These are phyloP conservation scores for Lutjanus erythropterus DNA, from an alignment of 2,113 vertebrate species.

Conservation along the genomic window DNA sequence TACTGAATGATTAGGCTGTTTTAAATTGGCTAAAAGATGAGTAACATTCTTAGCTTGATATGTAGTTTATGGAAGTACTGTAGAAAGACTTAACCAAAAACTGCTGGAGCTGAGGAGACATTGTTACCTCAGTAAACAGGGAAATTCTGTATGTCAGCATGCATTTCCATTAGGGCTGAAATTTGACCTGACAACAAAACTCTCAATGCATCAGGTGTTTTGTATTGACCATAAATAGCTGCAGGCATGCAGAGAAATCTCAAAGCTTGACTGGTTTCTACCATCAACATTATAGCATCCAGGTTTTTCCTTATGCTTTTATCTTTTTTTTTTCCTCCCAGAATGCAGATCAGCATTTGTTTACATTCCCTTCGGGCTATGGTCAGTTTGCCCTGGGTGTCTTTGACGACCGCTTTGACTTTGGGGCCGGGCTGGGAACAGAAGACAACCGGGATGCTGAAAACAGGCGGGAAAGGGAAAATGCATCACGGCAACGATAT, in stretches of 20 bases:
- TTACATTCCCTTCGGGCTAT: slow-evolving; percentile 92
- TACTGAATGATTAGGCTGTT: not conserved
- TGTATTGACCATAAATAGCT: slow-evolving; percentile 10
- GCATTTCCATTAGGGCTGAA: slow-evolving; percentile 1
- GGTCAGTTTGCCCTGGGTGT: slow-evolving; percentile 94
- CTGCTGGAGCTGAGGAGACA: not conserved
- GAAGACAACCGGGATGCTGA: slow-evolving; percentile 91
- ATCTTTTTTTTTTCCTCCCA: slow-evolving; percentile 62
- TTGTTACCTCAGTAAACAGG: not conserved
- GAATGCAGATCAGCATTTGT: slow-evolving; percentile 90
- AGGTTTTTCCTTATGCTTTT: not conserved
- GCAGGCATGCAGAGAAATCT: not conserved
- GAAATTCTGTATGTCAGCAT: not conserved
- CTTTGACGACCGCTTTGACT: slow-evolving; percentile 93
- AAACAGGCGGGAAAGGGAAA: slow-evolving; percentile 90
- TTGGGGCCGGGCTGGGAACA: slow-evolving; percentile 83
- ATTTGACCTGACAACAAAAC: slow-evolving; percentile 19
- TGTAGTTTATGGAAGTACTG: not conserved
- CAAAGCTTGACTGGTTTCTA: not conserved
- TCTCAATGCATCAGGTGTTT: not conserved
- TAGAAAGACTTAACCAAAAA: not conserved
- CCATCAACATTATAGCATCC: not conserved
- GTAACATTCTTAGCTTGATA: not conserved
- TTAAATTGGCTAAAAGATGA: slow-evolving; percentile 9
- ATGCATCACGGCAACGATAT: slow-evolving; percentile 92